Evolutionary conservation across 2,888 invertebrate species (phyloP).

Genomic region (Hirudinaria manillensis): DNA sequence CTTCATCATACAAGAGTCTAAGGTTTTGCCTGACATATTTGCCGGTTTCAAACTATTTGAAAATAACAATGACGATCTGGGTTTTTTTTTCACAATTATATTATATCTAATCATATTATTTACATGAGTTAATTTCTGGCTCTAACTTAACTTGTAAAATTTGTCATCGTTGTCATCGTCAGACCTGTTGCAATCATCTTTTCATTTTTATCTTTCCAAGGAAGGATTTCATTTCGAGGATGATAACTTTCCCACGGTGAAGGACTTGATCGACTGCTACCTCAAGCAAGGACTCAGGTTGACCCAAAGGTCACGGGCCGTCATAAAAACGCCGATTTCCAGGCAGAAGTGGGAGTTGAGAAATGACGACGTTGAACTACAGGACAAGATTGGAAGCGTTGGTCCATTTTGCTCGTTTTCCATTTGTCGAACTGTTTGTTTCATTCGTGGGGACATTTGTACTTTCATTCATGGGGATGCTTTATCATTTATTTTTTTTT

Average conservation of each 20-base stretch:
- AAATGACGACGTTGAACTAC: slow-evolving; percentile 83
- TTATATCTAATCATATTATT: too few relatives aligned
- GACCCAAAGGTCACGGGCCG: slow-evolving; percentile 78
- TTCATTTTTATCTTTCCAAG: neutral
- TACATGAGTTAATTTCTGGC: too few relatives aligned
- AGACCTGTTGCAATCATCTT: too few relatives aligned
- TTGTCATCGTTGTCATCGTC: too few relatives aligned
- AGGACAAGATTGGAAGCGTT: slow-evolving; percentile 89
- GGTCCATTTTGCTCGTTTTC: slow-evolving; percentile 47
- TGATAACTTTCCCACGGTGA: neutral
- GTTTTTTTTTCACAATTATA: too few relatives aligned
- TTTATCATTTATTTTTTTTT: neutral
- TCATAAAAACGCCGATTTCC: slow-evolving; percentile 76
- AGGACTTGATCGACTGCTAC: slow-evolving; percentile 5
- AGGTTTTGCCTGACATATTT: neutral
- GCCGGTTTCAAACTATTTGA: too few relatives aligned
- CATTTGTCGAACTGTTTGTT: neutral
- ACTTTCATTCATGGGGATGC: neutral
- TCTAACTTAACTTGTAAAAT: too few relatives aligned
- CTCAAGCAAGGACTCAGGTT: slow-evolving; percentile 55
- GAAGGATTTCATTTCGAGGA: slow-evolving; percentile 14
- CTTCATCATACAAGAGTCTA: slow-evolving; percentile 87
- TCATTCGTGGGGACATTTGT: neutral
- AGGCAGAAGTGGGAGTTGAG: slow-evolving; percentile 90
- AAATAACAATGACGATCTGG: too few relatives aligned